These are phyloP conservation scores for Collichthys lucidus DNA, from an alignment of 2,113 vertebrate genomes.

Conservation along the genomic window DNA sequence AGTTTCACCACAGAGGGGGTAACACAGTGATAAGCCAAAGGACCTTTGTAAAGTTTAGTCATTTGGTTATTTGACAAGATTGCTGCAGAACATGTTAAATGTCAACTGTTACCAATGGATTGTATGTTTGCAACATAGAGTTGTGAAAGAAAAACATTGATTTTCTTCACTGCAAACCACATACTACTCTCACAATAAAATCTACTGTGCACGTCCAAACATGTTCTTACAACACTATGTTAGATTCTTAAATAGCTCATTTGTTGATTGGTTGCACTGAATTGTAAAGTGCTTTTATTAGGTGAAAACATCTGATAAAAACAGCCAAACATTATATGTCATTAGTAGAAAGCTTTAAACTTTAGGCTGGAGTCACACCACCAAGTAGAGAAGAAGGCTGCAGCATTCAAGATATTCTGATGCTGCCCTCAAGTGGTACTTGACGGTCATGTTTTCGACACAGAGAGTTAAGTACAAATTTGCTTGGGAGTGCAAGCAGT, in stretches of 20 bases:
- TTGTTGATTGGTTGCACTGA: no score
- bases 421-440: not conserved
- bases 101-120: slow-evolving; percentile 6
- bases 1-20: not conserved
- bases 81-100: not conserved
- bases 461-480: not conserved
- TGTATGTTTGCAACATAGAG: not conserved
- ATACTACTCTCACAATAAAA: not conserved
- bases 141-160: not conserved
- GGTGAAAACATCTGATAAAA: not conserved
- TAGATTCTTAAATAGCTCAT: not conserved
- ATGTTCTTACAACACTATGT: not conserved
- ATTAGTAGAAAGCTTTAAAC: not conserved
- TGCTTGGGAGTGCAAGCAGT: not conserved
- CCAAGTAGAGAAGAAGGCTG: accelerated
- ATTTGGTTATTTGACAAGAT: not conserved
- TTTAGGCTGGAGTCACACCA: not conserved
- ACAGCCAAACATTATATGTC: not conserved
- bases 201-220: no score
- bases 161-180: not conserved
- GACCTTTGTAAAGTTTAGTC: not conserved
- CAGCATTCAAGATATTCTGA: not conserved
- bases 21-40: not conserved
- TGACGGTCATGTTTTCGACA: not conserved
- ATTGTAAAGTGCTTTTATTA: not conserved